Evolutionary conservation across 2,888 invertebrate genomes (phyloP).

Genomic region (Chrysodeixis includens): DNA sequence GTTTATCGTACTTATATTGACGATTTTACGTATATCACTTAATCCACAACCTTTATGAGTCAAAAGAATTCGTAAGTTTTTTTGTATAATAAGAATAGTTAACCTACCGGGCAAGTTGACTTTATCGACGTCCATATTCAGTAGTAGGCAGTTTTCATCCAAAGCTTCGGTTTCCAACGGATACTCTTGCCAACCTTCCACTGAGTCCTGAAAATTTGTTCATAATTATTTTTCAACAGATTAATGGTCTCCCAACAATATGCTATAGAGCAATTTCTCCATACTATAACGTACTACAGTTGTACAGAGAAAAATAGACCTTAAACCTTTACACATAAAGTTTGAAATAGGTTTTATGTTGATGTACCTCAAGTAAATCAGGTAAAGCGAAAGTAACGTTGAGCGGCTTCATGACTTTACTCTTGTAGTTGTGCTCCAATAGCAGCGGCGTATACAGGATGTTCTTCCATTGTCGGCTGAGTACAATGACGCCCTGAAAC

Average conservation of each 20-base stretch:
- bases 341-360: not conserved
- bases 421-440: constrained; percentile 96
- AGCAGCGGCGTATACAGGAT: constrained; percentile 97
- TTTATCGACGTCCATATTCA: constrained; percentile 84
- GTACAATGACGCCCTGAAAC: constrained; percentile 96
- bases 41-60: not conserved
- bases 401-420: constrained; percentile 94
- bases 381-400: constrained; percentile 97
- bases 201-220: constrained; percentile 76
- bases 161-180: constrained; percentile 80
- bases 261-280: too few species aligned
- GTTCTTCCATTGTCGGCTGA: constrained; percentile 99
- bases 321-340: not conserved
- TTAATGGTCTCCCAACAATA: too few species aligned
- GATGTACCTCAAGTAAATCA: constrained; percentile 93
- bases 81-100: not conserved
- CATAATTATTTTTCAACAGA: too few species aligned
- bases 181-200: constrained; percentile 85
- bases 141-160: constrained; percentile 84
- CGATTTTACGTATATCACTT: not conserved
- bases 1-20: not conserved
- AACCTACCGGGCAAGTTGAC: constrained; percentile 76
- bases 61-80: not conserved
- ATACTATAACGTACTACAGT: not conserved
- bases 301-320: not conserved